These are phyloP conservation scores for Oophaga sylvatica DNA, from an alignment of 2,797 vertebrate genomes.

Conservation along the genomic window DNA sequence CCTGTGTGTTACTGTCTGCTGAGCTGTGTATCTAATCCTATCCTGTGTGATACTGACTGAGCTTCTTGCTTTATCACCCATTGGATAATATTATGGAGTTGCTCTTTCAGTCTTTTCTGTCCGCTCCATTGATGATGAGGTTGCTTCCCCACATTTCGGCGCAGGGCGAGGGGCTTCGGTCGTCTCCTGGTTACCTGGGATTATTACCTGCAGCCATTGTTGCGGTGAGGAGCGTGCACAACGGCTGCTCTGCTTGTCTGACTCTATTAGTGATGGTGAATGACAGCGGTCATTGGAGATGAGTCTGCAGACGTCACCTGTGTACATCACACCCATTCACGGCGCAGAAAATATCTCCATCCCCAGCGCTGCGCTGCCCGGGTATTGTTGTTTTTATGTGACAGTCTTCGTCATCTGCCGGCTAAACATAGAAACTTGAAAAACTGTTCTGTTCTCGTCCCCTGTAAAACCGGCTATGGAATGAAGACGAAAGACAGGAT, in stretches of 20 bases:
- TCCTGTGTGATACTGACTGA: too few relatives aligned
- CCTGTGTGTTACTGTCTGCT: too few relatives aligned
- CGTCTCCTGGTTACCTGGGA: too few relatives aligned
- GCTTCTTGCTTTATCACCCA: too few relatives aligned
- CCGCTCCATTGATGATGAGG: too few relatives aligned
- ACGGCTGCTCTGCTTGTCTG: background rate
- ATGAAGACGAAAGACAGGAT: background rate
- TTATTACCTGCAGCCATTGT: too few relatives aligned
- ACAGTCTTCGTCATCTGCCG: background rate
- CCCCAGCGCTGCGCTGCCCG: background rate
- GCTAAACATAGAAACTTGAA: background rate
- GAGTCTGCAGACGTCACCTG: conserved; percentile 16
- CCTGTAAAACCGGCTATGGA: conserved; percentile 9
- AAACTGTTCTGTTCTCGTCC: background rate
- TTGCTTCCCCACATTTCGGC: background rate
- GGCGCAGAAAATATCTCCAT: background rate
- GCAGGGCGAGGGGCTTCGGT: background rate
- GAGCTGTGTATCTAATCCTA: too few relatives aligned
- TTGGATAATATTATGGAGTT: too few relatives aligned
- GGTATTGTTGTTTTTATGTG: conserved; percentile 28
- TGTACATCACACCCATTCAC: conserved; percentile 6
- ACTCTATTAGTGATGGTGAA: conserved; percentile 5
- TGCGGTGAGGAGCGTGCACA: background rate
- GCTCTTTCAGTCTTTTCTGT: too few relatives aligned
- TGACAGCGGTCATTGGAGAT: background rate